Evolutionary conservation across 2,797 vertebrate species (phyloP).

Genomic region (Sebastes vulpes): DNA sequence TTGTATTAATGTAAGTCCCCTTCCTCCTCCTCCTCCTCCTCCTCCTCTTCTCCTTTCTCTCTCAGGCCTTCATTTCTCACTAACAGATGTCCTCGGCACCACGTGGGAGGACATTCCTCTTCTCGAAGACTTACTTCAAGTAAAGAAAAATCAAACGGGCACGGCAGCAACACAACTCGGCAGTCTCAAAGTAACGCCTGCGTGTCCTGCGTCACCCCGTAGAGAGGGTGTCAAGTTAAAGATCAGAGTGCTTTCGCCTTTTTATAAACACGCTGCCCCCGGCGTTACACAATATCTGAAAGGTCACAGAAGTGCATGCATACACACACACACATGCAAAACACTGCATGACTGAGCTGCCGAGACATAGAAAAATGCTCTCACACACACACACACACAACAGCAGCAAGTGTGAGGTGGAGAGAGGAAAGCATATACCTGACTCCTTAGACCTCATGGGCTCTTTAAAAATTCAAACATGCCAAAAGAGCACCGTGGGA

Average conservation of each 20-base stretch:
- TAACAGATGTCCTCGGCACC: slow-evolving; percentile 78
- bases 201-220: slow-evolving; percentile 30
- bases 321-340: background rate
- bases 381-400: background rate
- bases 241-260: slow-evolving; percentile 72
- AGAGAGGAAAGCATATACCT: slow-evolving; percentile 26
- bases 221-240: slow-evolving; percentile 77
- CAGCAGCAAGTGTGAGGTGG: slow-evolving; percentile 26
- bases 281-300: slow-evolving; percentile 56
- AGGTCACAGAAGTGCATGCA: slow-evolving; percentile 50
- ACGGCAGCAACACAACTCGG: slow-evolving; percentile 32
- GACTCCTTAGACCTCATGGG: slow-evolving; percentile 49
- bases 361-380: slow-evolving; percentile 13
- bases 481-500: slow-evolving; percentile 70
- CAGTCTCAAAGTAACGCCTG: slow-evolving; percentile 6
- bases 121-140: slow-evolving; percentile 54
- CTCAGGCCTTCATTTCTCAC: slow-evolving; percentile 64
- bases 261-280: slow-evolving; percentile 61
- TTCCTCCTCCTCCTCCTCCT: background rate
- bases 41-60: slow-evolving; percentile 19
- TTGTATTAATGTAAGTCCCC: slow-evolving; percentile 26
- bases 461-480: slow-evolving; percentile 72
- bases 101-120: slow-evolving; percentile 81
- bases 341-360: slow-evolving; percentile 46
- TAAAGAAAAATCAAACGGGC: slow-evolving; percentile 46